These are phyloP conservation scores for Mobula hypostoma DNA, from an alignment of 2,113 vertebrate genomes.

Conservation along the genomic window DNA sequence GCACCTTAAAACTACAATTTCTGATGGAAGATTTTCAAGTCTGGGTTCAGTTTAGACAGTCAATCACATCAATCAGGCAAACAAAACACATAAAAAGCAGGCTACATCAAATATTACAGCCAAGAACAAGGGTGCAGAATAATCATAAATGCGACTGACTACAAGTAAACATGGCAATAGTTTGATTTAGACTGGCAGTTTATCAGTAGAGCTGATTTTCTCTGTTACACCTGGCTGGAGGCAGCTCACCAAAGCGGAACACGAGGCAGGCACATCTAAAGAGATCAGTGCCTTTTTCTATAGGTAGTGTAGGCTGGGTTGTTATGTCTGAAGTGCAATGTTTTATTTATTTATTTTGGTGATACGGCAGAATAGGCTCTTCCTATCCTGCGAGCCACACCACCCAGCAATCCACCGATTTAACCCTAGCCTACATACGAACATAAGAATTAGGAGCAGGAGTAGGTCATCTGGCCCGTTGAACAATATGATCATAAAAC, in stretches of 20 bases:
- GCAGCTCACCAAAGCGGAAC: not conserved
- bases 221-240: not conserved
- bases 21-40: not conserved
- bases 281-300: not conserved
- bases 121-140: not conserved
- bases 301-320: no score
- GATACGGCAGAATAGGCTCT: no score
- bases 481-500: no score
- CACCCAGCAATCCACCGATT: no score
- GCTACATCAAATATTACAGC: no score
- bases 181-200: not conserved
- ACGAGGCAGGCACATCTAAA: not conserved
- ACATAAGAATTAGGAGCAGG: no score
- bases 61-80: not conserved
- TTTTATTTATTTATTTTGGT: no score
- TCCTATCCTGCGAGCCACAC: no score
- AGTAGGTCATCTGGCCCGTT: no score
- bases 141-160: not conserved
- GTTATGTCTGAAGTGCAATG: no score
- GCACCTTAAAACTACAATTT: not conserved
- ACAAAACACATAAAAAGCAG: not conserved
- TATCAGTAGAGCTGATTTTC: not conserved
- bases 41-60: not conserved
- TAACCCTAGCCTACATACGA: no score
- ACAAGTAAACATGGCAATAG: not conserved